These are phyloP conservation scores for Gopherus flavomarginatus DNA, from an alignment of 2,113 vertebrate genomes.

Conservation along the genomic window DNA sequence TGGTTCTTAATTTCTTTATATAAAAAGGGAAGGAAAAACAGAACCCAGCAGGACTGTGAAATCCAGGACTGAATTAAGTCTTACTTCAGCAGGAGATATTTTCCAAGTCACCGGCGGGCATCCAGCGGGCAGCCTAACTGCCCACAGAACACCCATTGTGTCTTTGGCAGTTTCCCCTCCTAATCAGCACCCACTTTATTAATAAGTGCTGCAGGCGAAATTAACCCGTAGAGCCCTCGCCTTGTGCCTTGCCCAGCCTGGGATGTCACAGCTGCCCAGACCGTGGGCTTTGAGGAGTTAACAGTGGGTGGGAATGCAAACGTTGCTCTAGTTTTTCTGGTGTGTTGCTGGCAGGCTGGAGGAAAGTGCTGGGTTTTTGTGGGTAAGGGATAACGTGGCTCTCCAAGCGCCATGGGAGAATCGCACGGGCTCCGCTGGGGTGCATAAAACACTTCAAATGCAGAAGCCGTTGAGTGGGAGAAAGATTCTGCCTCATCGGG, in stretches of 20 bases:
- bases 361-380: neutral
- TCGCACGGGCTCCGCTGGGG: neutral
- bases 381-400: neutral
- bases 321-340: neutral
- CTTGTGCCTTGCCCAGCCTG: neutral
- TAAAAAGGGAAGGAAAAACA: neutral
- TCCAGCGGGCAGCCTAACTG: neutral
- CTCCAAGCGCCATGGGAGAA: neutral
- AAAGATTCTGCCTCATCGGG: too few species aligned
- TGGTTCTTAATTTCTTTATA: neutral
- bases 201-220: neutral
- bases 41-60: neutral
- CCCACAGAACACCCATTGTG: neutral
- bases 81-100: too few species aligned
- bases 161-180: neutral
- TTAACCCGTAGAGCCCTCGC: neutral
- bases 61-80: neutral
- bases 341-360: neutral
- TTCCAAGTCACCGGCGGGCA: neutral
- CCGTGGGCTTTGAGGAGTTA: neutral
- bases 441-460: neutral
- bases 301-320: neutral
- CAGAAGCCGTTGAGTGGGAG: neutral
- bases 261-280: neutral
- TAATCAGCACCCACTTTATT: neutral